phyloP scores from a whole-genome alignment of 2,888 invertebrate species.

The Agrotis puta region DNA sequence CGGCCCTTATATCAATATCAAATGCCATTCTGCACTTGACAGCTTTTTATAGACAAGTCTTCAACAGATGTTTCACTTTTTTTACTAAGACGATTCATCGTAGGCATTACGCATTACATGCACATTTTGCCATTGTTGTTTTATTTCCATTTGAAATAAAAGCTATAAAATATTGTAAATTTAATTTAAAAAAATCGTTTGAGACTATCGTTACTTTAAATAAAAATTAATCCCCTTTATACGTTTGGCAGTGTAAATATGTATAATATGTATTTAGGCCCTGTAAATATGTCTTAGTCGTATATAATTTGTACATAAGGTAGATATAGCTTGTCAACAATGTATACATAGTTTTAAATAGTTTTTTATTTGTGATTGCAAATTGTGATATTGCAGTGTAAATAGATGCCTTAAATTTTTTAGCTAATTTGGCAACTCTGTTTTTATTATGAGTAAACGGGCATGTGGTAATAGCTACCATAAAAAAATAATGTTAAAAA shows the following conservation, averaged over 20 bases:
- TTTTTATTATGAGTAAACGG: not conserved
- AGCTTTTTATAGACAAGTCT: too few relatives aligned
- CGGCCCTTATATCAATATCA: too few relatives aligned
- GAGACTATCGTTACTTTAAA: too few relatives aligned
- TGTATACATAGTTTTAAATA: slow-evolving; percentile 44
- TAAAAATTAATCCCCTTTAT: slow-evolving; percentile 29
- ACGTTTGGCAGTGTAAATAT: slow-evolving; percentile 42
- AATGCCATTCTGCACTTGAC: too few relatives aligned
- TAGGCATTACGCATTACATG: too few relatives aligned
- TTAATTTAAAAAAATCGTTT: too few relatives aligned
- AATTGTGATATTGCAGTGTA: slow-evolving; percentile 37
- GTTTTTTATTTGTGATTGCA: slow-evolving; percentile 19
- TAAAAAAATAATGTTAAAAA: not conserved
- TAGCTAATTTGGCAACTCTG: slow-evolving; percentile 46
- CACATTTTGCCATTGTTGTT: too few relatives aligned
- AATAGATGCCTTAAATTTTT: slow-evolving; percentile 23
- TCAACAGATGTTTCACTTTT: too few relatives aligned
- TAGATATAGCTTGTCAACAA: slow-evolving; percentile 39
- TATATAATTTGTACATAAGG: slow-evolving; percentile 57
- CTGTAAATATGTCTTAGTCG: slow-evolving; percentile 40
- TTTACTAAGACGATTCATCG: too few relatives aligned
- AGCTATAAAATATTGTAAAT: too few relatives aligned
- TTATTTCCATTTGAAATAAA: too few relatives aligned
- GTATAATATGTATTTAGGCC: slow-evolving; percentile 33
- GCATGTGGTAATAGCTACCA: not conserved